phyloP scores from a whole-genome alignment of 2,888 invertebrate species.

The Ypsolopha scabrella region DNA sequence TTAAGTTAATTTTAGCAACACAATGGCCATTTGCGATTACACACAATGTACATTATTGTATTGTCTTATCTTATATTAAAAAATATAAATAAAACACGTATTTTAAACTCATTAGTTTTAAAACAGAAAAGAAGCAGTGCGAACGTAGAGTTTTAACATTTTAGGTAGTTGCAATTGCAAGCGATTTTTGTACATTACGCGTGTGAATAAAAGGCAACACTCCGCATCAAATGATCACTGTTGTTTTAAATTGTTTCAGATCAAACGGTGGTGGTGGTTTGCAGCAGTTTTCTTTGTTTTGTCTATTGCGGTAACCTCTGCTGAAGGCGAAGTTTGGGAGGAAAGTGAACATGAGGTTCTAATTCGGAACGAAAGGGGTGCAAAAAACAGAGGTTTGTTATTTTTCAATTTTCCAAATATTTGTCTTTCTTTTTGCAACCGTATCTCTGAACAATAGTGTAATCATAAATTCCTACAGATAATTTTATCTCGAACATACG shows the following conservation, averaged over 20 bases:
- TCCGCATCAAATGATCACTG: constrained; percentile 2
- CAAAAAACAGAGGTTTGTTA: constrained; percentile 76
- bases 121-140: background rate
- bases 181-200: too few relatives aligned
- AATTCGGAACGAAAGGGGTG: constrained; percentile 83
- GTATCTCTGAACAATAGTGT: too few relatives aligned
- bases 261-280: constrained; percentile 47
- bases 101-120: background rate
- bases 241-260: constrained; percentile 24
- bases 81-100: too few relatives aligned
- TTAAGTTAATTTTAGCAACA: background rate
- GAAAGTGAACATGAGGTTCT: constrained; percentile 84
- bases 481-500: background rate
- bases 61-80: too few relatives aligned
- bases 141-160: too few relatives aligned
- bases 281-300: constrained; percentile 61
- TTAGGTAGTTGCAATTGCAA: too few relatives aligned
- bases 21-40: background rate
- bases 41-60: too few relatives aligned
- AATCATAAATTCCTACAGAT: too few relatives aligned
- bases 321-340: constrained; percentile 82
- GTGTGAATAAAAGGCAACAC: background rate
- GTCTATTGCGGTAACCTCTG: constrained; percentile 56
- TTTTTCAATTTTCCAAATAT: background rate
- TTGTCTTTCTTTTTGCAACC: too few relatives aligned